Evolutionary conservation across 2,888 invertebrate species (phyloP).

Genomic region (Microchrysa polita): DNA sequence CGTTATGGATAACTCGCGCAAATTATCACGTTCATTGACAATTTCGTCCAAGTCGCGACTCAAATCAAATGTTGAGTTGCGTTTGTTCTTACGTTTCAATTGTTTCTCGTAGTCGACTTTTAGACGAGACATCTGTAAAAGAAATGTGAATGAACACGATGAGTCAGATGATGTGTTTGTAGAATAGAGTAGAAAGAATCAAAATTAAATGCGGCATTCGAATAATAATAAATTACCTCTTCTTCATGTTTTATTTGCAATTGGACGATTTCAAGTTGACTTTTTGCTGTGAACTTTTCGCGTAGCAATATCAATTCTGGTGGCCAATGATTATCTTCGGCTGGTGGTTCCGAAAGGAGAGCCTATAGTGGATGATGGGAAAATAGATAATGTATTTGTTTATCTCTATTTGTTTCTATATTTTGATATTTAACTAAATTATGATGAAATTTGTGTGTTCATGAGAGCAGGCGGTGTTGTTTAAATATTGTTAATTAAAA

Average conservation of each 20-base stretch:
- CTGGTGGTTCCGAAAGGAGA: constrained; percentile 73
- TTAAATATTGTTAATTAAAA: too few relatives aligned
- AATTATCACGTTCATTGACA: constrained; percentile 68
- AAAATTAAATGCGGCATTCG: background rate
- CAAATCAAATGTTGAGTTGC: constrained; percentile 62
- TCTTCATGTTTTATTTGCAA: constrained; percentile 69
- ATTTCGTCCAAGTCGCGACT: constrained; percentile 61
- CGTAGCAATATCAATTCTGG: constrained; percentile 76
- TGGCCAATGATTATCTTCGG: constrained; percentile 78
- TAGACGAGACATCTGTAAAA: constrained; percentile 62
- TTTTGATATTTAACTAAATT: too few relatives aligned
- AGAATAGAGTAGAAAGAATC: background rate
- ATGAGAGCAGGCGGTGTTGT: too few relatives aligned
- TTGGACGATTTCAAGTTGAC: constrained; percentile 70
- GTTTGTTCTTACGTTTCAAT: constrained; percentile 62
- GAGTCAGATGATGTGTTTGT: too few relatives aligned
- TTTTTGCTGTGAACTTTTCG: constrained; percentile 77
- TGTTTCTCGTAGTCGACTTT: constrained; percentile 63
- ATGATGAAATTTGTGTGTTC: too few relatives aligned
- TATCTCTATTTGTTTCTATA: background rate
- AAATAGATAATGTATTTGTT: background rate
- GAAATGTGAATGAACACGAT: constrained; percentile 2
- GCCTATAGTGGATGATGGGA: constrained; percentile 66
- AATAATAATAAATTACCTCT: constrained; percentile 72
- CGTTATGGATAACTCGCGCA: constrained; percentile 72